These are phyloP conservation scores for Alosa alosa DNA, from an alignment of 2,113 vertebrate species.

Conservation along the genomic window DNA sequence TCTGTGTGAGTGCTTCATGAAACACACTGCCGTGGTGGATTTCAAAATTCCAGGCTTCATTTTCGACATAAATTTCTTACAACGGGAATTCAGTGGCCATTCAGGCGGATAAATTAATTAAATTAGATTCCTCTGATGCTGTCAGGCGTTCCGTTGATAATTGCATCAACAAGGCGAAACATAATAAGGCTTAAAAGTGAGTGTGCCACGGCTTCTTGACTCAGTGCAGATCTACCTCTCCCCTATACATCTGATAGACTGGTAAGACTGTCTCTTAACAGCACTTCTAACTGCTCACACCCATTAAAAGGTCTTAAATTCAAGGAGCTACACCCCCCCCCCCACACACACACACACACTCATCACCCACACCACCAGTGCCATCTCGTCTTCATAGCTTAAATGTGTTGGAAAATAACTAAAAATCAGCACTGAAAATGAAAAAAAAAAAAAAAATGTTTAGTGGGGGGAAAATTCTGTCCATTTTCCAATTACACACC, in stretches of 20 bases:
- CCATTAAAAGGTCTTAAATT: conserved; percentile 42
- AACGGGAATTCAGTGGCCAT: conserved; percentile 79
- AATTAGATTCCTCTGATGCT: conserved; percentile 86
- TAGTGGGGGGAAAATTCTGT: conserved; percentile 68
- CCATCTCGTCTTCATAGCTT: neutral
- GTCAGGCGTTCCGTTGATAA: conserved; percentile 89
- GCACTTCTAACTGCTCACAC: neutral
- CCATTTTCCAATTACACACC: conserved; percentile 86
- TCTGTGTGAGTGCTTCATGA: neutral
- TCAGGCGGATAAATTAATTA: conserved; percentile 88
- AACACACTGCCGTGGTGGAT: neutral
- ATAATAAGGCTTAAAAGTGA: conserved; percentile 86
- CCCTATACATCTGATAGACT: neutral
- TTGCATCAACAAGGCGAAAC: conserved; percentile 88
- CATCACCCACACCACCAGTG: neutral
- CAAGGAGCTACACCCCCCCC: conserved; percentile 44
- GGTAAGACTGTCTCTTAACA: neutral
- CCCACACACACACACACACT: conserved; percentile 38
- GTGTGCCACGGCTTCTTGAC: conserved; percentile 59
- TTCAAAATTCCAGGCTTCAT: conserved; percentile 36
- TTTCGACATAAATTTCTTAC: conserved; percentile 74
- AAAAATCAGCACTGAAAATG: neutral
- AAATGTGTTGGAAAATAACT: neutral
- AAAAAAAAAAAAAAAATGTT: neutral
- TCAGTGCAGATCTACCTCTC: neutral